Evolutionary conservation across 2,797 vertebrate species (phyloP).

Genomic region (Limosa lapponica): DNA sequence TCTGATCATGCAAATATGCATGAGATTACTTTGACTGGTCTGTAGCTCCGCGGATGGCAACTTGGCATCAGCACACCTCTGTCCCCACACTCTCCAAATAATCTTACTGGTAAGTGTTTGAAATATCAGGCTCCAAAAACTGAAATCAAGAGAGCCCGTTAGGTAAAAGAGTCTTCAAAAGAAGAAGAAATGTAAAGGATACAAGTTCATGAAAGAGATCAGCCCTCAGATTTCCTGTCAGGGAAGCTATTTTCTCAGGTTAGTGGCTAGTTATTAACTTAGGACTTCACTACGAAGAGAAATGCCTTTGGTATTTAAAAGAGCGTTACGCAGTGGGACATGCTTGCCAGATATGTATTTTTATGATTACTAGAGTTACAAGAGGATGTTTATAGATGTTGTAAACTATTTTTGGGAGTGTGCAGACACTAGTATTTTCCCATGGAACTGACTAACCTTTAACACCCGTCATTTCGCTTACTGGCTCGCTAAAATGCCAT

Average conservation of each 20-base stretch:
- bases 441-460: background rate
- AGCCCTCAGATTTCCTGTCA: background rate
- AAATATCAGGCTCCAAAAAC: background rate
- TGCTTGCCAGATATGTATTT: background rate
- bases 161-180: background rate
- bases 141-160: background rate
- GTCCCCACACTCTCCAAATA: background rate
- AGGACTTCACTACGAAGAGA: background rate
- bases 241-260: background rate
- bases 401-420: background rate
- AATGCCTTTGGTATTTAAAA: background rate
- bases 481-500: background rate
- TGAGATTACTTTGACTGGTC: background rate
- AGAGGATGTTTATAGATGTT: constrained; percentile 26
- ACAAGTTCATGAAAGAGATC: background rate
- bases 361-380: constrained; percentile 8
- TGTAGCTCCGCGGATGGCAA: background rate
- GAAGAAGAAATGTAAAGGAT: background rate
- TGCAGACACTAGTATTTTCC: background rate
- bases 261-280: background rate
- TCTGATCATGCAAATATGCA: background rate
- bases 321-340: background rate
- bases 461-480: background rate
- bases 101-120: background rate
- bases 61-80: background rate